Evolutionary conservation across 2,888 invertebrate species (phyloP), one percentile per base, ranked within the genome.

Genomic region (Drosophila mimetica): DNA sequence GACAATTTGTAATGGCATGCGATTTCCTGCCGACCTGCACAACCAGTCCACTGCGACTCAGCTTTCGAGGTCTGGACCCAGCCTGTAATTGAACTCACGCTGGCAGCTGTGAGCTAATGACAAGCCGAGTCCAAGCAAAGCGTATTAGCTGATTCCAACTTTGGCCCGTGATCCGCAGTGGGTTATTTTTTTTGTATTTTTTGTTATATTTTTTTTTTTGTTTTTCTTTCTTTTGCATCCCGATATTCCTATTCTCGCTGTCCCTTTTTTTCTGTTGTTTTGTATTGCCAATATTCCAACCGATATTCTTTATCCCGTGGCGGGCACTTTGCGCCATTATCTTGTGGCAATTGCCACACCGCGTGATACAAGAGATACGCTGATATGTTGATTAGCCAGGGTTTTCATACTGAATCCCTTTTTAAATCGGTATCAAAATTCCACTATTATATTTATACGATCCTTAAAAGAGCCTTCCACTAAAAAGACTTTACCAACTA

Each of bases 1-100:
- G 86, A 79, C 87, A 89, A 82, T 83, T 88, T 86, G 83, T 88
- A 89, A 89, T 90, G 78, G 86, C 88, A 81, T 75, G 80, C 84
- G 89, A 90, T 89, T 89, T 89, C 87, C 87, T 86, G 82, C 81
- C 76, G 22, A 30, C 34, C 25, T 39, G 52, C 36, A 8, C 51
- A 46, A 46, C 60, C 39, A 25, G 37, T 32, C 61, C 37, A 18
- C 44, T 48, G 37, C 11, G 18, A 20, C 25, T 14, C 48, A 30
- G 44, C 14, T 22, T 47, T 47, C 41, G 42, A 41, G 73, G 51
- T 46, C 46, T 46, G 42, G 59, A 52, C 79, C 74, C 74, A 69
- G 79, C 59, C 60, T 71, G 75, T 78, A 76, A 76, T 74, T 79
- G 74, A 64, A 76, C 74, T 76, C 75, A 77, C 69, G 73, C 79